Evolutionary conservation across 1,140 invertebrate species (phyloP), one percentile per base, ranked within the genome.

Genomic region (Laupala kohalensis): DNA sequence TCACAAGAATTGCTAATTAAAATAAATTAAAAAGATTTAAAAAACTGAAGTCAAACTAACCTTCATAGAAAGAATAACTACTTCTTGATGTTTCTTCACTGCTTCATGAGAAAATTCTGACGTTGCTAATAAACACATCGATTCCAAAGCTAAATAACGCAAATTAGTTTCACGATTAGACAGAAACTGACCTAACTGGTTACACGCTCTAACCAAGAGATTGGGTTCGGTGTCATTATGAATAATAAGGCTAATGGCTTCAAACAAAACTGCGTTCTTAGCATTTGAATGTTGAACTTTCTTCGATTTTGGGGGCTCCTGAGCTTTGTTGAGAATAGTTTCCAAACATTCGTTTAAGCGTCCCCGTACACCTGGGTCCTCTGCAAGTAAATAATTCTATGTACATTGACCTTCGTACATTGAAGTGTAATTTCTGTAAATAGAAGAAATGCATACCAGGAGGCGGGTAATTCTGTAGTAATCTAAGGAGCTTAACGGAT

Each of bases 231-330:
- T 93, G 79, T 99, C 98, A 84, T 98, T 98, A 79, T 99, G 98
- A 78, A 99, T 99, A 77, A 99, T 99, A 73, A 99, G 86, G 84
- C 96, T 98, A 78, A 99, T 99, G 24, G 98, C 98, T 85, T 99
- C 98, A 85, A 99, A 99, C 2, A 99, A 85, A 23, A 99, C 97
- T 64, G 98, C 97, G 85, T 99, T 99, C 82, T 99, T 99, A 53
- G 98, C 97, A 86, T 99, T 99, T 27, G 97, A 98, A 83, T 99
- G 98, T 85, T 99, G 98, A 67, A 99, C 96, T 84, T 99, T 99
- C 83, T 99, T 99, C 26, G 97, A 99, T 81, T 99, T 99, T 30
- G 97, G 97, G 70, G 97, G 96, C 80, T 99, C 98, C 82, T 99
- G 96, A 25, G 97, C 97, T 86, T 99, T 99, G 80, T 99, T 99